Evolutionary conservation across 2,113 vertebrate species (phyloP).

Genomic region (Halichoeres trimaculatus): DNA sequence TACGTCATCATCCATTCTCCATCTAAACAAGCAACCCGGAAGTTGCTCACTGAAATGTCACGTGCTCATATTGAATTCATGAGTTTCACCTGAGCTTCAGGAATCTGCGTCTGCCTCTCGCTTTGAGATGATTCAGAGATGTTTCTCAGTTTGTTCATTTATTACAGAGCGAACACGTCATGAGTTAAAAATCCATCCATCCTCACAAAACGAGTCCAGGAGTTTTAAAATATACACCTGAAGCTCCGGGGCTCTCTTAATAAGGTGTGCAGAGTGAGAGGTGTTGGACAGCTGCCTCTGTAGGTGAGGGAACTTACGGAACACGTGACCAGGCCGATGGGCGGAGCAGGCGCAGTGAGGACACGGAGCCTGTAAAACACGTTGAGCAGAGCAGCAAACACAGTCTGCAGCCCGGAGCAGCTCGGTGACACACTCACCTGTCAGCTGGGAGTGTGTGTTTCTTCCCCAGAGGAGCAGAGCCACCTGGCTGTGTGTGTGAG

Average conservation of each 20-base stretch:
- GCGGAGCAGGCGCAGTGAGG: background rate
- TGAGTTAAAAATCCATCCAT: too few relatives aligned
- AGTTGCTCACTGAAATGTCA: background rate
- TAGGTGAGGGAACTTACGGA: background rate
- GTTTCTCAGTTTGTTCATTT: too few relatives aligned
- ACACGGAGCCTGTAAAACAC: background rate
- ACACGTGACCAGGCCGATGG: background rate
- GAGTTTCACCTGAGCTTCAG: background rate
- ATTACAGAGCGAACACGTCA: too few relatives aligned
- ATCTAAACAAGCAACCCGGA: too few relatives aligned
- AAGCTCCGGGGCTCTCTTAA: too few relatives aligned
- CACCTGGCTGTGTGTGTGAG: too few relatives aligned
- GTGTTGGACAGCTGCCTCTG: background rate
- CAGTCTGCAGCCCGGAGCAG: background rate
- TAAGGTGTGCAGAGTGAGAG: background rate
- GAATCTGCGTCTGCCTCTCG: background rate
- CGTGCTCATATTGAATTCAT: background rate
- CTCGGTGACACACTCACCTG: background rate
- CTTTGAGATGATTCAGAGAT: too few relatives aligned
- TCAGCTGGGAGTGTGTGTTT: background rate
- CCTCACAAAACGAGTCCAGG: too few relatives aligned
- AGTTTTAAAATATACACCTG: too few relatives aligned
- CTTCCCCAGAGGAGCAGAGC: background rate
- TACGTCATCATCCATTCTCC: background rate
- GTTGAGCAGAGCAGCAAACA: background rate